Base-by-base conservation (phyloP, 2,113 vertebrate species). In the Ceyx melanurus region DNA sequence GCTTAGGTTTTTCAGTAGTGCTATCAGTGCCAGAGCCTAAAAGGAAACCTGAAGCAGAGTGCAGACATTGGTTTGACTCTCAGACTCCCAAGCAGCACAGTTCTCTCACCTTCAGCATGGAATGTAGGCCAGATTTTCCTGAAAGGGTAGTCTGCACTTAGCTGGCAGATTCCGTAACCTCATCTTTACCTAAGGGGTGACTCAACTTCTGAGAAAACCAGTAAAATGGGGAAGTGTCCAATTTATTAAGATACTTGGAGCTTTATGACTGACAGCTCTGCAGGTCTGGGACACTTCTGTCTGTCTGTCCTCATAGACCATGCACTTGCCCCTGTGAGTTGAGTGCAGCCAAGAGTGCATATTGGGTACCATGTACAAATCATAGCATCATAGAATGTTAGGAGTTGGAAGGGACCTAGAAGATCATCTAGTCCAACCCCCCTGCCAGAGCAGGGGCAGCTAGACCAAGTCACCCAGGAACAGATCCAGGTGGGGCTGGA, bases 151-250 rank as follows among this genome's bases (percentile, higher is more conserved):
- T 10, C 54, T 84, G 0, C 79, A 56, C 72, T 82, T 82, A 29
- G 18, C 31, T 80, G 46, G 45, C 40, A 53, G 40, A 11, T 46
- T 57, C 51, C 25, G 64, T 76, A 74, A 92, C 71, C 62, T 88
- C 51, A 22, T 56, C 42, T 80, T 82, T 29, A 1, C 71, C 21
- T 53, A 42, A 64, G n/a, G 57, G 33, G n/a, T 93, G 92, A 94
- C 79, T 95, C 79, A 92, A 25, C 58, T 82, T 81, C 75, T 64
- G 91, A 68, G 82, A 45, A 93, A 94, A 75, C 43, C 68, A 92
- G 87, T 82, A 85, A 65, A 93, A 91, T 14, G 53, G 40, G 76
- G 95, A 93, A 88, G 91, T 86, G 46, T 29, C 51, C 3, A 5
- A 66, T 56, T 85, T 80, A 64, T 80, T 76, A 25, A 90, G 78